Evolutionary conservation across 1,140 invertebrate species (phyloP).

Genomic region (Theocolax elegans): DNA sequence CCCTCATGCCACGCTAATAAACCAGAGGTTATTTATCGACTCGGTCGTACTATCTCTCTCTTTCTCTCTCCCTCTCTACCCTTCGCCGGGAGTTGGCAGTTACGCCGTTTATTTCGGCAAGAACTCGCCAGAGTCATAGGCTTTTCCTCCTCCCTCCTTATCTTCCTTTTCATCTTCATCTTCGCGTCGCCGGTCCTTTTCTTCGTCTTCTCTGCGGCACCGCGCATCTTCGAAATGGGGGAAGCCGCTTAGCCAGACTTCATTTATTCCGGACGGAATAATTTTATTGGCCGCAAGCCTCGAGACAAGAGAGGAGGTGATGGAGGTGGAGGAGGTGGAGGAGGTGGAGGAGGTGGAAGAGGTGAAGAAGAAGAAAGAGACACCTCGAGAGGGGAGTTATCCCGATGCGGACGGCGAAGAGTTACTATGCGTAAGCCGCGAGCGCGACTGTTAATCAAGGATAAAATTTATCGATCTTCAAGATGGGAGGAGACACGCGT

Average conservation of each 20-base stretch:
- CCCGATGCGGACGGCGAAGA: constrained; percentile 8
- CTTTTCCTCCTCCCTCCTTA: constrained; percentile 15
- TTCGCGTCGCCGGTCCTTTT: constrained; percentile 10
- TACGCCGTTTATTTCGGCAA: constrained; percentile 61
- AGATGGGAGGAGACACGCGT: constrained; percentile 17
- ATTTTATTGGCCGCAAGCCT: constrained; percentile 42
- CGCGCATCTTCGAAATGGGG: constrained; percentile 17
- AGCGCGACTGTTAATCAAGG: constrained; percentile 26
- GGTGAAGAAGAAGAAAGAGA: neutral
- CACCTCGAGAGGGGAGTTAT: neutral
- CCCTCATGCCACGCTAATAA: constrained; percentile 62
- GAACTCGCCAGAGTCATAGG: constrained; percentile 33
- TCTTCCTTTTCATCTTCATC: constrained; percentile 28
- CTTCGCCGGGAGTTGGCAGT: constrained; percentile 54
- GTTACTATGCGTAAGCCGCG: constrained; percentile 18
- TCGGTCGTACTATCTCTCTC: no score
- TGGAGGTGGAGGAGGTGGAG: neutral
- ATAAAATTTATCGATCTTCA: constrained; percentile 31
- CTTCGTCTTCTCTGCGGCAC: neutral
- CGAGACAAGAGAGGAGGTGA: neutral
- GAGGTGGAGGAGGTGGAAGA: neutral
- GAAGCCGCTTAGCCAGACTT: constrained; percentile 21
- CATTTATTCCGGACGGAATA: constrained; percentile 39
- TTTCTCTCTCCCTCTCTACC: constrained; percentile 43
- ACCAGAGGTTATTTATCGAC: constrained; percentile 67